Evolutionary conservation across 2,888 invertebrate genomes (phyloP).

Genomic region (Drosophila bunnanda): DNA sequence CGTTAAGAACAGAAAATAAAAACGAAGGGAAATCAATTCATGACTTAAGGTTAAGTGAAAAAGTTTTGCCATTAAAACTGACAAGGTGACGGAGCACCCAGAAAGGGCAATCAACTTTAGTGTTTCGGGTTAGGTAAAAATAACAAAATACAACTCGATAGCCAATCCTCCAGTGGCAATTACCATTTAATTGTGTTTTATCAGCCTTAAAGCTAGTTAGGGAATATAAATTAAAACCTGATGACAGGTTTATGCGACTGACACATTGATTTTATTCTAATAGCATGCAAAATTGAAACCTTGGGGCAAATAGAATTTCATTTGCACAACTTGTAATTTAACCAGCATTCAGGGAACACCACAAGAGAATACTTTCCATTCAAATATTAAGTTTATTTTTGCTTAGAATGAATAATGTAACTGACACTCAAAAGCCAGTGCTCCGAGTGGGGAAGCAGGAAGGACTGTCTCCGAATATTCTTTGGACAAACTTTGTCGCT

Average conservation of each 20-base stretch:
- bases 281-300: slow-evolving; percentile 8
- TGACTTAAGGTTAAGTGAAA: slow-evolving; percentile 69
- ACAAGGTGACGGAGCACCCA: slow-evolving; percentile 54
- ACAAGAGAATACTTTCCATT: slow-evolving; percentile 19
- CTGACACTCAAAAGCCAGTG: slow-evolving; percentile 41
- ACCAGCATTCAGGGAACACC: slow-evolving; percentile 5
- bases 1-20: slow-evolving; percentile 56
- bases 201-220: not conserved
- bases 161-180: not conserved
- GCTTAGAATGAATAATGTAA: slow-evolving; percentile 37
- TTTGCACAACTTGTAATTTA: slow-evolving; percentile 24
- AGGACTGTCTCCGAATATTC: slow-evolving; percentile 48
- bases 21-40: slow-evolving; percentile 64
- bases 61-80: slow-evolving; percentile 67
- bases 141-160: not conserved
- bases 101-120: slow-evolving; percentile 51
- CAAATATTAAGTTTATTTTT: slow-evolving; percentile 32
- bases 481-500: slow-evolving; percentile 33
- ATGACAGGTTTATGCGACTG: slow-evolving; percentile 5
- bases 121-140: not conserved
- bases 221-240: not conserved
- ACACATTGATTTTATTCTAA: slow-evolving; percentile 8
- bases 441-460: slow-evolving; percentile 3
- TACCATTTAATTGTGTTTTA: slow-evolving; percentile 1
- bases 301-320: slow-evolving; percentile 12